Percentiles rank a stretch among this genome's conserved stretches.
These are phyloP conservation scores for Eristalis tenax DNA, from an alignment of 2,888 invertebrate genomes.

Conservation along the genomic window DNA sequence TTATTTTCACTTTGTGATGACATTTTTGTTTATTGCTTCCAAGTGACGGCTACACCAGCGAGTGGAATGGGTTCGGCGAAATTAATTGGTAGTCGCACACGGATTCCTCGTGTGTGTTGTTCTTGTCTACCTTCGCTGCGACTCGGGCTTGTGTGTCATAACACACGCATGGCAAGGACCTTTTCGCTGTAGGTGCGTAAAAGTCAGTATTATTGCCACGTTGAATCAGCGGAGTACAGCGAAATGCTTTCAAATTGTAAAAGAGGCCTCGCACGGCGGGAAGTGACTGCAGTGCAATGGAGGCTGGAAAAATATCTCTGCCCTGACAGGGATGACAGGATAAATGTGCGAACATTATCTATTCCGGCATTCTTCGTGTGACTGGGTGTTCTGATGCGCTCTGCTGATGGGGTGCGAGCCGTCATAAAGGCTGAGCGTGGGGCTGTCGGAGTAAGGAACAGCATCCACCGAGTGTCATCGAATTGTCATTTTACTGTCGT, in stretches of 20 bases:
- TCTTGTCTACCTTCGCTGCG: background rate
- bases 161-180: constrained; percentile 30
- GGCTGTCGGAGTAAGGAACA: constrained; percentile 30
- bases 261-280: constrained; percentile 7
- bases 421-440: constrained; percentile 47
- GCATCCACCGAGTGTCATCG: constrained; percentile 41
- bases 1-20: constrained; percentile 61
- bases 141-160: constrained; percentile 17
- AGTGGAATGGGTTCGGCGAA: constrained; percentile 42
- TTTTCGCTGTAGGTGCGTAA: constrained; percentile 35
- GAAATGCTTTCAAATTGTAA: constrained; percentile 73
- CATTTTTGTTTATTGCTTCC: constrained; percentile 68
- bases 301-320: background rate
- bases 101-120: background rate
- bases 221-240: constrained; percentile 59
- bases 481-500: constrained; percentile 64
- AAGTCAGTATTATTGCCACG: constrained; percentile 39
- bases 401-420: constrained; percentile 32
- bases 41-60: constrained; percentile 38
- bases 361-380: background rate
- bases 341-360: constrained; percentile 50
- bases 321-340: constrained; percentile 32
- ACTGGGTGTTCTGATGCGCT: background rate
- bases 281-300: background rate
- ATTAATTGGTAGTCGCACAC: constrained; percentile 47